A percentile compares a stretch with the other conserved stretches of the same genome.
Evolutionary conservation across 2,888 invertebrate genomes (phyloP).

Genomic region (Hedychridium roseum): DNA sequence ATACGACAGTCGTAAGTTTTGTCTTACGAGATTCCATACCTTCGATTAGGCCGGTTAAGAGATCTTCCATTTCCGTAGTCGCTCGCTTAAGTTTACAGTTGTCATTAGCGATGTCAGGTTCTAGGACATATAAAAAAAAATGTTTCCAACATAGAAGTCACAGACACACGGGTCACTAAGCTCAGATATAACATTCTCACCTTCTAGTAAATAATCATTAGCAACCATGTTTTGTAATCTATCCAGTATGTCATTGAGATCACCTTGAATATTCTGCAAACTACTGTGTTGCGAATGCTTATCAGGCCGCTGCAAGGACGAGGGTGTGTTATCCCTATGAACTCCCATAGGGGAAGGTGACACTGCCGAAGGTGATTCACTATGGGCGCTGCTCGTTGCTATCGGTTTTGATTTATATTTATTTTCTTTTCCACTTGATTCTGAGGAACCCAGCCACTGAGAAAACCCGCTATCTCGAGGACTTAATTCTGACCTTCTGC

Average conservation of each 20-base stretch:
- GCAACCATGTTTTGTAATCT: slow-evolving; percentile 76
- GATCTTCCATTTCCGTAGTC: slow-evolving; percentile 76
- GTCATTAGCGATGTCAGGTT: slow-evolving; percentile 63
- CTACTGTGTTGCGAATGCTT: slow-evolving; percentile 61
- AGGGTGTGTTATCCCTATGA: slow-evolving; percentile 53
- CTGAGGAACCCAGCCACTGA: slow-evolving; percentile 50
- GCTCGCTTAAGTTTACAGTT: slow-evolving; percentile 74
- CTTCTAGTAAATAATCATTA: slow-evolving; percentile 74
- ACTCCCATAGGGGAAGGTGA: slow-evolving; percentile 47
- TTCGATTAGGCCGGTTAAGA: slow-evolving; percentile 73
- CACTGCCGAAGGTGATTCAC: slow-evolving; percentile 32
- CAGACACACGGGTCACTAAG: not conserved
- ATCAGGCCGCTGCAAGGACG: slow-evolving; percentile 56
- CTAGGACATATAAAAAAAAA: slow-evolving; percentile 33
- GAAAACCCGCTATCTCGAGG: slow-evolving; percentile 56
- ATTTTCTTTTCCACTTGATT: slow-evolving; percentile 35
- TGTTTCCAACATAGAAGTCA: slow-evolving; percentile 1
- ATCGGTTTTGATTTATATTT: slow-evolving; percentile 29
- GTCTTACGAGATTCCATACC: slow-evolving; percentile 68
- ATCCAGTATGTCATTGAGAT: slow-evolving; percentile 74
- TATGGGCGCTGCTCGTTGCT: slow-evolving; percentile 30
- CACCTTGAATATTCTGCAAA: slow-evolving; percentile 68
- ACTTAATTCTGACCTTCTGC: slow-evolving; percentile 45
- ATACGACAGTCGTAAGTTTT: slow-evolving; percentile 57
- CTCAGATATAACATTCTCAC: too few relatives aligned